Percentiles rank a stretch among this genome's conserved stretches.
phyloP scores from a whole-genome alignment of 1,140 invertebrate genomes.

The Planococcus citri region DNA sequence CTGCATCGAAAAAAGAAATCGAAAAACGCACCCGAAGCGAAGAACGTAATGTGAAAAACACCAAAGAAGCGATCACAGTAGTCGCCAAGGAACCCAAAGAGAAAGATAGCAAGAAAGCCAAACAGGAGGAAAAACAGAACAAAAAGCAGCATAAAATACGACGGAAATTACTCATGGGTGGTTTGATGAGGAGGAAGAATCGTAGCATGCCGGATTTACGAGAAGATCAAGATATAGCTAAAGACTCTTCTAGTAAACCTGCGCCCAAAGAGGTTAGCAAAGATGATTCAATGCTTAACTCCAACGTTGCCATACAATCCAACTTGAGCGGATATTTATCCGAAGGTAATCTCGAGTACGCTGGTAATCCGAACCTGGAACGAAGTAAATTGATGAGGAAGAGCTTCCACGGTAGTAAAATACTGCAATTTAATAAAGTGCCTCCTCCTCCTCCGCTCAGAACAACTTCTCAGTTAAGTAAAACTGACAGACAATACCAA shows the following conservation, averaged over 20 bases:
- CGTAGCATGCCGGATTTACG: constrained; percentile 81
- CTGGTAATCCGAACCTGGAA: constrained; percentile 68
- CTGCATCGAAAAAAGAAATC: constrained; percentile 54
- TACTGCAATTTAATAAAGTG: constrained; percentile 64
- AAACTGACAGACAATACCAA: constrained; percentile 38
- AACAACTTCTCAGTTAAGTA: constrained; percentile 65
- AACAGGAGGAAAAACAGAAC: constrained; percentile 53
- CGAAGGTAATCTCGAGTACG: constrained; percentile 69
- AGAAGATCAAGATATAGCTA: constrained; percentile 37
- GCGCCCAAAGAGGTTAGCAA: constrained; percentile 37
- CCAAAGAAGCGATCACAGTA: constrained; percentile 29
- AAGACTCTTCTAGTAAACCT: constrained; percentile 19
- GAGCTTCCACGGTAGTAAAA: constrained; percentile 64
- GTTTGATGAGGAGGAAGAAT: constrained; percentile 74
- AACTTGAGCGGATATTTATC: constrained; percentile 68
- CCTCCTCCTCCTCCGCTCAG: constrained; percentile 72
- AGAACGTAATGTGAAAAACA: constrained; percentile 54
- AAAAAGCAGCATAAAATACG: constrained; percentile 86
- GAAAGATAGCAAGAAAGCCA: constrained; percentile 34
- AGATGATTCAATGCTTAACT: constrained; percentile 57
- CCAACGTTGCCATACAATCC: constrained; percentile 46
- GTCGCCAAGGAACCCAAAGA: constrained; percentile 28
- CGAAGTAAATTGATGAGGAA: constrained; percentile 77
- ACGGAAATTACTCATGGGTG: constrained; percentile 76
- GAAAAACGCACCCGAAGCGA: constrained; percentile 72